Conservation (phyloP, 2,888 invertebrate genomes). For the Philhelius pedissequus region DNA sequence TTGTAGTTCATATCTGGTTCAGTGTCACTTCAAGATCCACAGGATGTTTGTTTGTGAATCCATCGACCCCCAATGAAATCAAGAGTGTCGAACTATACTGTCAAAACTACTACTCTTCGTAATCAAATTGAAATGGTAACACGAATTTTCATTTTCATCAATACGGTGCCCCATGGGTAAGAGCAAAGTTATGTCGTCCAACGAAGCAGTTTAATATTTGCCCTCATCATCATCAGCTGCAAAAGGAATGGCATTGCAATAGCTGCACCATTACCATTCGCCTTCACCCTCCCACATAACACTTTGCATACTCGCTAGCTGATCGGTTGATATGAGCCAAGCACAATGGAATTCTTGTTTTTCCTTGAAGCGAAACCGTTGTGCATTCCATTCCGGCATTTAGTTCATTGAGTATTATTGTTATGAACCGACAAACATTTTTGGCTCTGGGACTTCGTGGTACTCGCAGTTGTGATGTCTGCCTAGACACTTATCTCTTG, state of each 20-base stretch:
- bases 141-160: not conserved
- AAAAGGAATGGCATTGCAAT: slow-evolving; percentile 20
- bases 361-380: slow-evolving; percentile 2
- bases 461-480: slow-evolving; percentile 9
- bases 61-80: no score
- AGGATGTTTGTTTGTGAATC: no score
- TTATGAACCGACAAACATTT: slow-evolving; percentile 49
- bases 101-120: no score
- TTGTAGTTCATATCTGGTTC: no score
- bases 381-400: slow-evolving; percentile 41
- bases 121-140: not conserved
- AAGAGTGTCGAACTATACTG: no score
- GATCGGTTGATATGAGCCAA: slow-evolving; percentile 21
- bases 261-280: not conserved
- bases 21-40: no score
- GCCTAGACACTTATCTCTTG: slow-evolving; percentile 28
- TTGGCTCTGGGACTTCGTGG: slow-evolving; percentile 28
- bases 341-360: slow-evolving; percentile 12
- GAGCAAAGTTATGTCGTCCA: not conserved
- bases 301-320: not conserved
- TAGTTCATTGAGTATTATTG: slow-evolving; percentile 48
- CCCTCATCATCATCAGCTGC: slow-evolving; percentile 13
- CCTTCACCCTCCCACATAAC: not conserved
- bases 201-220: slow-evolving; percentile 32
- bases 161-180: not conserved